A percentile compares a stretch with the other conserved stretches of the same genome.
Conservation (phyloP, 2,888 invertebrate species). For the Allygus modestus region DNA sequence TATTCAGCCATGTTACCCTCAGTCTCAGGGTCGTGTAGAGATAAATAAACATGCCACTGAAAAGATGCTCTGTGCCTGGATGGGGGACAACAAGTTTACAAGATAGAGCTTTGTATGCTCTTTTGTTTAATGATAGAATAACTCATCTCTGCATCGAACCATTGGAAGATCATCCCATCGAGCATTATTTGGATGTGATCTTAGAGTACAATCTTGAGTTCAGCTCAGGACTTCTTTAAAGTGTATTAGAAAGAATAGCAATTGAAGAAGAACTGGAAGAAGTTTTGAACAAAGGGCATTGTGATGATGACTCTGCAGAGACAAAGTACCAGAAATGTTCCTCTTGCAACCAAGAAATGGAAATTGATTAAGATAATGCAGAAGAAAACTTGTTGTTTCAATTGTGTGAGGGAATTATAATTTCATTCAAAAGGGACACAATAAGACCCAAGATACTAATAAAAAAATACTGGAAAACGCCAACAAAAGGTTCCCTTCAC, state of each 20-base stretch:
- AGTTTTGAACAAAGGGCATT: neutral
- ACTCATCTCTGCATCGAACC: conserved; percentile 72
- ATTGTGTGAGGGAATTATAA: neutral
- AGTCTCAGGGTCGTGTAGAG: conserved; percentile 72
- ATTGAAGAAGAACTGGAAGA: conserved; percentile 41
- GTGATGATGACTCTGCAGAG: conserved; percentile 16
- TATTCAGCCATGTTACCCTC: conserved; percentile 71
- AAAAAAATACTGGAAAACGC: conserved; percentile 18
- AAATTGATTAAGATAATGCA: neutral
- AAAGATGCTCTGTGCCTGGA: conserved; percentile 73
- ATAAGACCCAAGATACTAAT: neutral
- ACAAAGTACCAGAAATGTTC: conserved; percentile 4
- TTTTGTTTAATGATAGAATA: conserved; percentile 74
- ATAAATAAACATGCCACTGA: conserved; percentile 73
- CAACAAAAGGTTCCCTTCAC: neutral
- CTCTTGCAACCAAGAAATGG: conserved; percentile 3
- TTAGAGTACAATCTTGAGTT: conserved; percentile 22
- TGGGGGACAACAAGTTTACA: conserved; percentile 71
- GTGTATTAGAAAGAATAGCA: neutral
- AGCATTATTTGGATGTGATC: conserved; percentile 68
- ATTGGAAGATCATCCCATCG: conserved; percentile 72
- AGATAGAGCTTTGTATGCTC: conserved; percentile 74
- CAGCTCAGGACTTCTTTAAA: neutral
- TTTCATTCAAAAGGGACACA: no score
- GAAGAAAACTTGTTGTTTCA: neutral